Evolutionary conservation across 2,113 vertebrate species (phyloP), one percentile per base, ranked within the genome.

Genomic region (Bothrops jararaca): DNA sequence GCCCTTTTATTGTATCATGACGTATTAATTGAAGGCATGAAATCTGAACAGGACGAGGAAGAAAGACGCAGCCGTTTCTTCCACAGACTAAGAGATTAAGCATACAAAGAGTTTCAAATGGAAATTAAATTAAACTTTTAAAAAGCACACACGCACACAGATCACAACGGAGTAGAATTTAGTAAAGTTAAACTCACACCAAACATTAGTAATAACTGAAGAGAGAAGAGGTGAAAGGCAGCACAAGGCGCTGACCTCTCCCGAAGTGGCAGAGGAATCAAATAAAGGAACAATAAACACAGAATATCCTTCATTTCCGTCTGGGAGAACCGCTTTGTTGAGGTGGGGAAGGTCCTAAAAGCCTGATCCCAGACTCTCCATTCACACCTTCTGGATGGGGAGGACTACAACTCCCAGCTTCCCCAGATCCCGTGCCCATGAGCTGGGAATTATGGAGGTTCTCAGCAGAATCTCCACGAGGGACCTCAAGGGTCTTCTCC

Each of bases 281-380:
- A 60, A n/a, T 26, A 23, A 53, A 20, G 26, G 42, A 23, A 20
- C 1, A 4, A 18, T 7, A 22, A 23, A 26, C 26, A 29, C 48
- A n/a, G 9, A 39, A 50, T 26, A 22, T 96, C 94, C 94, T 95
- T 95, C 95, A 96, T 95, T 93, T 95, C 85, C 34, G 42, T 86
- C 18, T 23, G 7, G 12, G 86, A 88, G 48, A n/a, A 22, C 4
- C 15, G 29, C 20, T 18, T 56, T 3, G 60, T 1, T 3, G 52
- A 29, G 5, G 24, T 12, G 56, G 8, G 10, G 18, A 23, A 64
- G 7, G 54, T 1, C n/a, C 20, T 4, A 7, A 2, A 9, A 10
- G 29, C 11, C 26, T 13, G 26, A 29, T 6, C 26, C 11, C 26
- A 64, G 60, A 29, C 26, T 34, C n/a, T 39, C 69, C 5, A 2